Evolutionary conservation across 1,140 invertebrate genomes (phyloP), one percentile per base, ranked within the genome.

Genomic region (Trichonephila inaurata): DNA sequence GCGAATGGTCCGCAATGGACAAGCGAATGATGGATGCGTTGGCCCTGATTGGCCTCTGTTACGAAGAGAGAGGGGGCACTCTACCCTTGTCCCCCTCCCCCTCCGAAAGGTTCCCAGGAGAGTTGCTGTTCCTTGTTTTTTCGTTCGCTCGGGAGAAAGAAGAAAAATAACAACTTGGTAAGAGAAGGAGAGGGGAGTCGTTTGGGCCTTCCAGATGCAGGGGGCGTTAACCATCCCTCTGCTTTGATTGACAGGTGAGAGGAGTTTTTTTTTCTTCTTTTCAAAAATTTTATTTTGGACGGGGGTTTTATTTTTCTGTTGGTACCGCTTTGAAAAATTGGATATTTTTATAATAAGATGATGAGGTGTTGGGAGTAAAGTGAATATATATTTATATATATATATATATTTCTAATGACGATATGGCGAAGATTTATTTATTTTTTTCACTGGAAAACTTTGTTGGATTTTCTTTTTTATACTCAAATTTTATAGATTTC

Each of bases 31-130:
- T 92, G 91, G 91, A 92, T 92, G 91, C 69, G 91, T n/a, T 69
- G 82, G 83, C 61, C 91, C 91, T 92, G 91, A 92, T 92, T 92
- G 91, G 91, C 91, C 91, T 77, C 61, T 86, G 82, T 92, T 92
- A 24, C 82, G 82, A 64, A 33, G n/a, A 33, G 19, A 60, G 61
- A 61, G 91, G 24, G 24, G 21, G 19, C 7, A 92, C 66, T 24
- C n/a, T 69, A 24, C 51, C 51, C 51, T 51, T 51, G 51, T 10
- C 44, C n/a, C 69, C 51, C 60, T 58, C 61, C 72, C 21, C 61
- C 28, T 69, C 62, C 33, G 82, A 16, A 33, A 62, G 82, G 91
- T 66, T 82, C 91, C 28, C 81, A 60, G 64, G 82, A 86, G 83
- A 28, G 51, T 44, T 72, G 16, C 14, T 40, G 51, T 86, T 85